phyloP scores from a whole-genome alignment of 2,113 vertebrate species.

The Brienomyrus longianalis region DNA sequence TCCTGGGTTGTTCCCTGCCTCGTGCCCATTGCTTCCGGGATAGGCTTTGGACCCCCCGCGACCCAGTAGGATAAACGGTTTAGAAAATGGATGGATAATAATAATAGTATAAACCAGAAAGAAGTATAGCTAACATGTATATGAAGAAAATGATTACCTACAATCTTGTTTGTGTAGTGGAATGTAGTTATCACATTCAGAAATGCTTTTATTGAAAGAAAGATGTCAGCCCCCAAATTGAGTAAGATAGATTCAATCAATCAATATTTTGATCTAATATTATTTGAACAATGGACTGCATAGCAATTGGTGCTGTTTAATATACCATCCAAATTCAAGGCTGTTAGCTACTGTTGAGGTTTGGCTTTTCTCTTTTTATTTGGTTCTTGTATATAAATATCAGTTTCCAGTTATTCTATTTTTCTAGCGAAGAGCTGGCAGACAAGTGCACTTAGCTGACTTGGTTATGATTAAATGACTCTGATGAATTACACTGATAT shows the following conservation, averaged over 20 bases:
- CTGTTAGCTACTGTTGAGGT: neutral
- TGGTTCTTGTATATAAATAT: neutral
- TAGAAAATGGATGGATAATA: neutral
- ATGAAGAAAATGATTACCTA: neutral
- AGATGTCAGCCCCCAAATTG: neutral
- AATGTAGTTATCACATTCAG: neutral
- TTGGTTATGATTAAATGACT: neutral
- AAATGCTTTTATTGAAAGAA: neutral
- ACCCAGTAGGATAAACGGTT: no score
- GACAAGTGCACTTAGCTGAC: neutral
- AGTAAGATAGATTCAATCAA: neutral
- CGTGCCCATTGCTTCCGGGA: no score
- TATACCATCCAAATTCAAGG: neutral
- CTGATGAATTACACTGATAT: neutral
- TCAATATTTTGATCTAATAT: neutral
- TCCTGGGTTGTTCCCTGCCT: no score
- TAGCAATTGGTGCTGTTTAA: neutral
- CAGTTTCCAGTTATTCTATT: neutral
- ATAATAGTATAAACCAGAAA: neutral
- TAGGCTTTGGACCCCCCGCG: no score
- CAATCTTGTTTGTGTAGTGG: neutral
- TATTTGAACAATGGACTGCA: neutral
- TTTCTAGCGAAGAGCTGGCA: neutral
- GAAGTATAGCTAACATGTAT: neutral
- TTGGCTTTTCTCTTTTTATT: neutral